Evolutionary conservation across 2,888 invertebrate species (phyloP).

Genomic region (Archips xylosteana): DNA sequence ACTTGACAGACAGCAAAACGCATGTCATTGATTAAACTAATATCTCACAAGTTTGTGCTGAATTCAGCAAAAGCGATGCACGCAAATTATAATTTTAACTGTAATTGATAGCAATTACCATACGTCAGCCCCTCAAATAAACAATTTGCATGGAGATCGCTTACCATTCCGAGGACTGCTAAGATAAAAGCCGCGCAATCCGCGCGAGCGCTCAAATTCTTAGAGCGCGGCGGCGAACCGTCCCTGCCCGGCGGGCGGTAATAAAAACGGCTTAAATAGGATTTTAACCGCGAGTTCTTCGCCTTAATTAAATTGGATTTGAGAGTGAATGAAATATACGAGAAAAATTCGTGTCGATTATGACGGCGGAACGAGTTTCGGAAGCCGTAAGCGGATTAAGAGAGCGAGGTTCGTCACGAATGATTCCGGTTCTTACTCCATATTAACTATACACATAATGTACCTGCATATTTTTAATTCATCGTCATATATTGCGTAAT

Average conservation of each 20-base stretch:
- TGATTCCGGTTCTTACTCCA: conserved; percentile 23
- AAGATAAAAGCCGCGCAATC: conserved; percentile 80
- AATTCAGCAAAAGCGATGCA: background rate
- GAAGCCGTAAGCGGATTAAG: conserved; percentile 60
- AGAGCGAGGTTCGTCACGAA: conserved; percentile 19
- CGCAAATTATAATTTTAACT: conserved; percentile 10
- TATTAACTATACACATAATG: conserved; percentile 5
- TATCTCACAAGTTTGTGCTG: background rate
- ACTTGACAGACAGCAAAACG: background rate
- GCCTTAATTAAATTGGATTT: conserved; percentile 86
- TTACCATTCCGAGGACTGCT: conserved; percentile 70
- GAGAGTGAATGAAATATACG: conserved; percentile 84
- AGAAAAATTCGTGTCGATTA: conserved; percentile 84
- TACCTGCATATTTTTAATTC: no score
- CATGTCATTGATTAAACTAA: background rate
- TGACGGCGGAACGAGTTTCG: conserved; percentile 77
- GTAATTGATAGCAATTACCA: conserved; percentile 37
- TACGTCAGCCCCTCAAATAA: conserved; percentile 55
- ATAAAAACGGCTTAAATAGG: conserved; percentile 86
- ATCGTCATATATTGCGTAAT: no score
- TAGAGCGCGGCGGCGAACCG: conserved; percentile 78
- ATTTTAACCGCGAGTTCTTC: conserved; percentile 84
- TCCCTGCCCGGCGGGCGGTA: conserved; percentile 84
- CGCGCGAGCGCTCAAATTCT: conserved; percentile 80
- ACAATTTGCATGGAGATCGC: conserved; percentile 78